These are phyloP conservation scores for Xiphophorus couchianus DNA, from an alignment of 2,113 vertebrate genomes.

Conservation along the genomic window DNA sequence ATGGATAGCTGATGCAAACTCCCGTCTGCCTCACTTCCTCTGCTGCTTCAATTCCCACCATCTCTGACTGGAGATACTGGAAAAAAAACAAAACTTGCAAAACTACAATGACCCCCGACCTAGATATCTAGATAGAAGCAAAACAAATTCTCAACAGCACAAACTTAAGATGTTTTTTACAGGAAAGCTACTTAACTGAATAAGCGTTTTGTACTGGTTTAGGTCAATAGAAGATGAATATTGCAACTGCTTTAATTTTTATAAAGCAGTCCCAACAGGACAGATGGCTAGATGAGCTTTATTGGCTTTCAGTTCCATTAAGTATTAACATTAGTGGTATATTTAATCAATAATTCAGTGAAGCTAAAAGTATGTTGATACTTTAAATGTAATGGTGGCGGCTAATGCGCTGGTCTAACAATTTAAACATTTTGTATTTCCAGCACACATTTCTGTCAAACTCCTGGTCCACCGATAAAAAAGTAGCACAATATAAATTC, in stretches of 20 bases:
- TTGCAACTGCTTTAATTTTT: neutral
- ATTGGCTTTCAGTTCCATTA: conserved; percentile 20
- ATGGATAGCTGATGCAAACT: conserved; percentile 62
- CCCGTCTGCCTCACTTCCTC: conserved; percentile 73
- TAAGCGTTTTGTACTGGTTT: neutral
- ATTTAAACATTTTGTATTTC: neutral
- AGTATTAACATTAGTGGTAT: conserved; percentile 25
- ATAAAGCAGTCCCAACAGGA: neutral
- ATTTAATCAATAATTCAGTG: conserved; percentile 38
- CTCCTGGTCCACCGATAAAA: no score
- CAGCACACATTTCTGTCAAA: neutral
- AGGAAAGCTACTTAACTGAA: neutral
- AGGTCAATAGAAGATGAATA: neutral
- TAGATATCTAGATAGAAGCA: conserved; percentile 7
- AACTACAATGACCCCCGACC: conserved; percentile 32
- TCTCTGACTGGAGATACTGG: neutral
- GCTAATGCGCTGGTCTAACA: neutral
- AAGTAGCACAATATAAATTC: no score
- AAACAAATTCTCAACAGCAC: no score
- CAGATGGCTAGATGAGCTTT: conserved; percentile 1
- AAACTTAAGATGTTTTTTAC: neutral
- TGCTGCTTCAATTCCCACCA: conserved; percentile 22
- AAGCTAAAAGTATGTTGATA: neutral
- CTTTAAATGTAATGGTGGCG: neutral
- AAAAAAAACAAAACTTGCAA: neutral